Base-by-base conservation (phyloP, 2,797 vertebrate genomes). In the Aplochiton taeniatus region DNA sequence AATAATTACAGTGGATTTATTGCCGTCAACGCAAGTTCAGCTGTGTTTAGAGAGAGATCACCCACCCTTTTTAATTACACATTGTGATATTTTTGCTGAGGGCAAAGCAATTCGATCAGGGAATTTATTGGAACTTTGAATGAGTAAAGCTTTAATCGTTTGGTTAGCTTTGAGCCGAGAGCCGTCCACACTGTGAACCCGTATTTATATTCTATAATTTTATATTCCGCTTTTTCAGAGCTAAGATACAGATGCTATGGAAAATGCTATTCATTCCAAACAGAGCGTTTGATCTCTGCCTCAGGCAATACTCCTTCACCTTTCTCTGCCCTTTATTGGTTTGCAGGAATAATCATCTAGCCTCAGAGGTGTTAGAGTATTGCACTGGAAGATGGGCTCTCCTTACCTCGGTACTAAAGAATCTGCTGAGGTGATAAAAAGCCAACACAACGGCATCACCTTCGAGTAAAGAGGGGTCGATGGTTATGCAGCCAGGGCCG, bases 1-100 rank as follows among this genome's bases (percentile, higher is more conserved):
- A 89, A 91, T 90, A 89, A 88, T 84, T 82, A 77, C 67, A 71
- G 79, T 73, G 61, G 72, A 90, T 88, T 77, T 83, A 86, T 87
- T 83, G 79, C 85, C 58, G 81, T 55, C 10, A 20, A 78, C 72
- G 82, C 83, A 86, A 84, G 68, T 84, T 86, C 71, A 68, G 77
- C 79, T 87, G 83, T 89, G 86, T 90, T 89, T 89, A 84, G 69
- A 68, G 72, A 67, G 67, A 45, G 65, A 70, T 63, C 8, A 8
- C 13, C 47, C 55, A 44, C 53, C 48, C 18, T 73, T 77, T 82
- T 88, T 90, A 88, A 90, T 90, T 85, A 79, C 81, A 75, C 75
- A 84, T 72, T 75, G 76, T 81, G 85, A 75, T 31, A 31, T 81
- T 63, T 47, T 61, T 59, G 69, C 68, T 81, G 71, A 61, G 58